These are phyloP conservation scores for Dendrocincla fuliginosa DNA, from an alignment of 2,797 vertebrate species.

Conservation along the genomic window DNA sequence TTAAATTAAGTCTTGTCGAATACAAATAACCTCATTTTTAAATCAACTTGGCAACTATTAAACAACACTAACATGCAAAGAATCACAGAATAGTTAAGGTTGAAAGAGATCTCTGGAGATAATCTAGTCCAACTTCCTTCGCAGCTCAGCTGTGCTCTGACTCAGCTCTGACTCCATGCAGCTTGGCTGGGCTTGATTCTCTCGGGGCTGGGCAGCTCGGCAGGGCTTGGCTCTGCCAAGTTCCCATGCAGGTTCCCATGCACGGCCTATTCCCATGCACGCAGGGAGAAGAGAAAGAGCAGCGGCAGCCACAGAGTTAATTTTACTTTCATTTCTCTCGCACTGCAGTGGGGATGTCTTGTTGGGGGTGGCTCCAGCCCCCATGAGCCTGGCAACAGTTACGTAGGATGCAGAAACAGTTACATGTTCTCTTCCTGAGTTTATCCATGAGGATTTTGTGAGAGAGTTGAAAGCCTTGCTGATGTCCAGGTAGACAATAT, in stretches of 20 bases:
- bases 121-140: neutral
- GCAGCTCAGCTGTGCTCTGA: neutral
- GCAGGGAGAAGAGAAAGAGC: neutral
- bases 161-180: neutral
- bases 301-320: neutral
- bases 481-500: neutral
- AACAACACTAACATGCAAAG: neutral
- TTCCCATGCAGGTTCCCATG: neutral
- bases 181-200: neutral
- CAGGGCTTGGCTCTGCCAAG: neutral
- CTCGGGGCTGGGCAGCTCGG: too few species aligned
- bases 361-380: neutral
- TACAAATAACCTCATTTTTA: neutral
- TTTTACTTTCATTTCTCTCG: neutral
- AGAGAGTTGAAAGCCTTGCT: neutral
- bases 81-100: neutral
- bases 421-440: neutral
- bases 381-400: neutral
- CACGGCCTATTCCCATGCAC: too few species aligned
- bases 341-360: too few species aligned
- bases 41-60: neutral
- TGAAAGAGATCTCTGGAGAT: neutral
- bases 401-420: neutral
- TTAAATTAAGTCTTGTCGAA: neutral
- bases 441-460: neutral